A percentile compares a stretch with the other conserved stretches of the same genome.
phyloP scores from a whole-genome alignment of 1,140 invertebrate species.

The Pygmarrhopalites habei region DNA sequence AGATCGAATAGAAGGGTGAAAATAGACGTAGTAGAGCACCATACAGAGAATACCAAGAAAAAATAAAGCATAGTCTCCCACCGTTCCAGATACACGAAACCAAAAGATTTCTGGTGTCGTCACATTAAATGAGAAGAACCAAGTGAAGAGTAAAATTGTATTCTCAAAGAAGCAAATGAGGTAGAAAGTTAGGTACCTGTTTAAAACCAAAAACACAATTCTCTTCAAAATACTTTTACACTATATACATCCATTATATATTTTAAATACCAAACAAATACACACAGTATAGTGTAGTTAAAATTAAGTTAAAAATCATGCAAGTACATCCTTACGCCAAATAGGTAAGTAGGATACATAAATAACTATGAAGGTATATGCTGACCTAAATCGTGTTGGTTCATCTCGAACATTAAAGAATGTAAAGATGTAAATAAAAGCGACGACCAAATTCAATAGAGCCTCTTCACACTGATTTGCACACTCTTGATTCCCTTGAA shows the following conservation, averaged over 20 bases:
- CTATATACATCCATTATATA: too few relatives aligned
- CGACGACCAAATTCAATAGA: constrained; percentile 45
- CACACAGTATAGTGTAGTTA: too few relatives aligned
- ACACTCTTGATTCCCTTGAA: constrained; percentile 41
- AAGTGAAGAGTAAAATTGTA: constrained; percentile 47
- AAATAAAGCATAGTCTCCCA: constrained; percentile 42
- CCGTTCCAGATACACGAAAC: constrained; percentile 29
- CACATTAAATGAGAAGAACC: constrained; percentile 42
- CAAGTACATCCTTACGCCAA: too few relatives aligned
- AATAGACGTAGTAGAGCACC: constrained; percentile 48
- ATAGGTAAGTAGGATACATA: too few relatives aligned
- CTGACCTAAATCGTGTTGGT: constrained; percentile 46
- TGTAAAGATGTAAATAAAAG: constrained; percentile 46
- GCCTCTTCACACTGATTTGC: constrained; percentile 47
- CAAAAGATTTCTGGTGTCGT: constrained; percentile 32
- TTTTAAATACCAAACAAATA: too few relatives aligned
- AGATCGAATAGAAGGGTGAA: constrained; percentile 43
- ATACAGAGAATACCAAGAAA: constrained; percentile 47
- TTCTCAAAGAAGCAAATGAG: constrained; percentile 49
- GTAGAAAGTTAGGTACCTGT: constrained; percentile 48
- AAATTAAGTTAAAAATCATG: too few relatives aligned
- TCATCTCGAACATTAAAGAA: constrained; percentile 48
- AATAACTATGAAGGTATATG: too few relatives aligned
- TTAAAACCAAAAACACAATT: too few relatives aligned
- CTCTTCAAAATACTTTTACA: too few relatives aligned